Base-by-base conservation (phyloP, 2,113 vertebrate genomes). In the Limnothrissa miodon region DNA sequence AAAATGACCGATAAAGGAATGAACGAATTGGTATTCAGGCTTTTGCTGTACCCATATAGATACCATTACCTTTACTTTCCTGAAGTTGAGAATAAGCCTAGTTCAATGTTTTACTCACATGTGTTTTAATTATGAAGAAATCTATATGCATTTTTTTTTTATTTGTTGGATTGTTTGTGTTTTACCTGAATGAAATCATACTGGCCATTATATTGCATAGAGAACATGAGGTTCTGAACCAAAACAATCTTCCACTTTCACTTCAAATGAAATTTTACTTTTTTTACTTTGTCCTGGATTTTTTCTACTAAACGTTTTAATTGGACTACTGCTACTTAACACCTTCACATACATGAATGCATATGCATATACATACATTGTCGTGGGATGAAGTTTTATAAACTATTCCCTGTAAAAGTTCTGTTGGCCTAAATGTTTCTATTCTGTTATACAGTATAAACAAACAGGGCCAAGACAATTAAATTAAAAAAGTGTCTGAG, bases 401-500 rank as follows among this genome's bases (percentile, higher is more conserved):
- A 13, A 1, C 46, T 48, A 56, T 56, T 56, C 51, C 51, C 51
- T 56, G 19, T 56, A 56, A 23, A 4, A 56, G 7, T 21, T 56
- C 19, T 23, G 51, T 56, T 4, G 42, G 42, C 42, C 6, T 42
- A 23, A 56, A 56, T 23, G 51, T 56, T 56, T 21, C 1, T 66
- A 25, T 66, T 33, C 59, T 66, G n/a, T 13, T 66, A n/a, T 15
- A 62, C 4, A 10, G n/a, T n/a, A 42, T 42, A 66, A 66, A 66
- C 25, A 66, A 66, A 66, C 33, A 1, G 29, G 59, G 33, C 10
- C 33, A n/a, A n/a, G n/a, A n/a, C n/a, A n/a, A n/a, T n/a, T n/a
- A n/a, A n/a, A n/a, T n/a, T n/a, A n/a, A n/a, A 66, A 25, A 66
- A 66, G 59, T 25, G 29, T 66, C 59, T 66, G 59, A 66, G 59